phyloP scores from a whole-genome alignment of 2,113 vertebrate species.

The Pangasianodon hypophthalmus region DNA sequence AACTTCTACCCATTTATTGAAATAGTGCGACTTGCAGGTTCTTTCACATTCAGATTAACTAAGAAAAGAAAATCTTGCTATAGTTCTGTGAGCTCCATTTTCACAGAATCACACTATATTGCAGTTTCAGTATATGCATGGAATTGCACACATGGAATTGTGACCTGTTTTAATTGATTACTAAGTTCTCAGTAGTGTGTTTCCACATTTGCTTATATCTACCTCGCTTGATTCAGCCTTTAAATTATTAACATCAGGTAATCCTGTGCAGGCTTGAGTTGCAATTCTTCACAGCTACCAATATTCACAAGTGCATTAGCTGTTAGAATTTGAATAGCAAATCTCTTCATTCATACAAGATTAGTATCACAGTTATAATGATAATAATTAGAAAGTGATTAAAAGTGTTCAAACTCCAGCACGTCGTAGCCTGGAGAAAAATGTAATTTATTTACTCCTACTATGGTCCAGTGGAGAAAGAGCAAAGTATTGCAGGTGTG shows the following conservation, averaged over 20 bases:
- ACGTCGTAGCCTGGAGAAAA: not conserved
- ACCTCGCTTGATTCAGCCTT: not conserved
- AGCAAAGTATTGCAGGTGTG: not conserved
- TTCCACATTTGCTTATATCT: not conserved
- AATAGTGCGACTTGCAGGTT: not conserved
- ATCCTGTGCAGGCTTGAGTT: not conserved
- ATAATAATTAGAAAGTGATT: too few relatives aligned
- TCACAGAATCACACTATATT: not conserved
- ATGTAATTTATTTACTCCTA: not conserved
- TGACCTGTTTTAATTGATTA: not conserved
- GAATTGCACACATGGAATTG: not conserved
- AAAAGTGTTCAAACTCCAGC: too few relatives aligned
- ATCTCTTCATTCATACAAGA: not conserved
- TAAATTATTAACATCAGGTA: not conserved
- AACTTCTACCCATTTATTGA: not conserved
- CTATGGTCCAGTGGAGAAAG: not conserved
- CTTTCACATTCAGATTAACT: not conserved
- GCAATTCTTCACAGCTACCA: not conserved
- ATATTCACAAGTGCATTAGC: not conserved
- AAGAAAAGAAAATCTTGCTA: not conserved
- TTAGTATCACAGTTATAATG: too few relatives aligned
- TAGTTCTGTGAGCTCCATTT: not conserved
- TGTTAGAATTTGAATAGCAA: slow-evolving; percentile 1
- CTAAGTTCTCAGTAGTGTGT: not conserved
- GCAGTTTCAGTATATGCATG: not conserved